Conservation (phyloP, 2,797 vertebrate species). For the Parauchenoglanis ngamensis region DNA sequence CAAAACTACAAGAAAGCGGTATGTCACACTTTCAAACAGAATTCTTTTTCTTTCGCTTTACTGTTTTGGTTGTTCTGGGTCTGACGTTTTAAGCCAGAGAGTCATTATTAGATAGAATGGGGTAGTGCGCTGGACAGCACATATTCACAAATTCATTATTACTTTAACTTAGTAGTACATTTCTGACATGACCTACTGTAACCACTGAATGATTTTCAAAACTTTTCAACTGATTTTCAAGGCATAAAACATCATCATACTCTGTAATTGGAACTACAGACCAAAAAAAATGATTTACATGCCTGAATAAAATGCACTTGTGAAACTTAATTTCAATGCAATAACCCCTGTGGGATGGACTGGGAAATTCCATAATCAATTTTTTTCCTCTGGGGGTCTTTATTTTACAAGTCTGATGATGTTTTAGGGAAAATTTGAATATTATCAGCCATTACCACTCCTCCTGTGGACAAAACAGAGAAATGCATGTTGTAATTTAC, state of each 20-base stretch:
- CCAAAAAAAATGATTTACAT: not conserved
- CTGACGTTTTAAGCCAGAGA: constrained; percentile 38
- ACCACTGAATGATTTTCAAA: constrained; percentile 5
- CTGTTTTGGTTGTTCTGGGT: constrained; percentile 69
- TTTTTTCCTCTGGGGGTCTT: not conserved
- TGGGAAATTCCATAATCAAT: not conserved
- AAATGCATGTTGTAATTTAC: not conserved
- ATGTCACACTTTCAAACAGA: constrained; percentile 94
- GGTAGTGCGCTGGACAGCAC: not conserved
- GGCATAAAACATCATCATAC: not conserved
- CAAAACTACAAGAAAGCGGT: constrained; percentile 97
- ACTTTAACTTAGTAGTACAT: not conserved
- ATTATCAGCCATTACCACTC: not conserved
- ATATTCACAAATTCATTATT: not conserved
- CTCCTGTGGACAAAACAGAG: not conserved
- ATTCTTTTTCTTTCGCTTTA: constrained; percentile 76
- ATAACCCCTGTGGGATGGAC: not conserved
- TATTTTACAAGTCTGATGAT: constrained; percentile 13
- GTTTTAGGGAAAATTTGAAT: not conserved
- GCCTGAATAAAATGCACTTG: not conserved
- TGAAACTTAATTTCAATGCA: not conserved
- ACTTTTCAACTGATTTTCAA: not conserved
- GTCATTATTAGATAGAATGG: not conserved
- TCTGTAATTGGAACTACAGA: not conserved
- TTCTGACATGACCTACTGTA: not conserved